Conservation (phyloP, 2,888 invertebrate species). For the Drosophila diplacantha region DNA sequence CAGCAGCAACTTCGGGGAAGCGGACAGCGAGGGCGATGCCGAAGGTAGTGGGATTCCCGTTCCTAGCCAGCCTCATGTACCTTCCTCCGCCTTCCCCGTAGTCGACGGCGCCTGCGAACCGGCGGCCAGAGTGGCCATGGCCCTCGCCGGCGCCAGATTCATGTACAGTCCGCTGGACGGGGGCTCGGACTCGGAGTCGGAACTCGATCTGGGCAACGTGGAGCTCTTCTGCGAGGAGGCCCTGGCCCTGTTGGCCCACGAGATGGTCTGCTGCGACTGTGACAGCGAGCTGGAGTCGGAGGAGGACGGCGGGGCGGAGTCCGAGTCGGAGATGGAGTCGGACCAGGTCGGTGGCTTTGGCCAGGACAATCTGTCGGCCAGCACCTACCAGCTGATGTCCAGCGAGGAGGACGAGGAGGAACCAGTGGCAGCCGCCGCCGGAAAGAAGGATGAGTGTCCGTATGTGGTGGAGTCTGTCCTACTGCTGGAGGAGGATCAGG, state of each 20-base stretch:
- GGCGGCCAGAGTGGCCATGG: no score
- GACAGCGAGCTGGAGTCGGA: slow-evolving; percentile 41
- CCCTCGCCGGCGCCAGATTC: background rate
- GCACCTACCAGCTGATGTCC: slow-evolving; percentile 27
- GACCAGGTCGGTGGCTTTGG: slow-evolving; percentile 1
- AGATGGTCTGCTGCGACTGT: slow-evolving; percentile 55
- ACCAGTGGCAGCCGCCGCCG: background rate
- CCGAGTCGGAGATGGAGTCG: slow-evolving; percentile 1
- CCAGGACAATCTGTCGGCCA: slow-evolving; percentile 2
- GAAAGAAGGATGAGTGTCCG: background rate
- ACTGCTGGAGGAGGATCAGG: slow-evolving; percentile 18
- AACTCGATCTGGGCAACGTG: slow-evolving; percentile 19
- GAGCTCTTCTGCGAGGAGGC: slow-evolving; percentile 44
- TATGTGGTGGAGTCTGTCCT: slow-evolving; percentile 2
- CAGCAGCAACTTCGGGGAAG: slow-evolving; percentile 9
- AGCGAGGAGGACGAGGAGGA: slow-evolving; percentile 24
- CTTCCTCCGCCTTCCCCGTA: background rate
- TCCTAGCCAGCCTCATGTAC: background rate
- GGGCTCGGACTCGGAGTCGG: slow-evolving; percentile 45
- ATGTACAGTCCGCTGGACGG: slow-evolving; percentile 36
- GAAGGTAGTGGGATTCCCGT: background rate
- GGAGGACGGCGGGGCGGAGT: background rate
- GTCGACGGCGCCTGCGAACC: slow-evolving; percentile 3
- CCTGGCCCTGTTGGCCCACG: slow-evolving; percentile 49
- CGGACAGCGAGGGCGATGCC: slow-evolving; percentile 18